Conservation (phyloP, 2,113 vertebrate genomes). For the Ornithorhynchus anatinus region DNA sequence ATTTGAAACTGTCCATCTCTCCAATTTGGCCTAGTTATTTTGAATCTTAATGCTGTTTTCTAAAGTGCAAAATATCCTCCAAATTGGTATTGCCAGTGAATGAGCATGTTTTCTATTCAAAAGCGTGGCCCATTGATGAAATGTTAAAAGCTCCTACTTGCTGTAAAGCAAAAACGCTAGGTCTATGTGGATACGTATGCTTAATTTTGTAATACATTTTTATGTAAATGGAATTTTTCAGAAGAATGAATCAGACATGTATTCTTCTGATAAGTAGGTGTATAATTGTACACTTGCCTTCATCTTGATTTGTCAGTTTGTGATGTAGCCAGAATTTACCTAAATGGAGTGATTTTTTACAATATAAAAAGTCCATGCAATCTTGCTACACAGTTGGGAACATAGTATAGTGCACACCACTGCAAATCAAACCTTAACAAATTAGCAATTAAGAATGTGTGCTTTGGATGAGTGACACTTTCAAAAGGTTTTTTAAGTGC, state of each 20-base stretch:
- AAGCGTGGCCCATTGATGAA: conserved; percentile 2
- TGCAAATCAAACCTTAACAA: conserved; percentile 13
- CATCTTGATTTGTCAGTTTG: not conserved
- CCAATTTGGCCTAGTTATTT: conserved; percentile 13
- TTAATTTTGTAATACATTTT: not conserved
- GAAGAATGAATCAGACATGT: conserved; percentile 7
- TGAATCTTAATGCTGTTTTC: conserved; percentile 18
- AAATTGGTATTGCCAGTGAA: conserved; percentile 4
- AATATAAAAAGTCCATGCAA: not conserved
- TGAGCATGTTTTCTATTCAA: conserved; percentile 1
- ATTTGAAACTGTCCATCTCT: not conserved
- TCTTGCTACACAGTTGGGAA: not conserved
- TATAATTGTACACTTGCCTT: not conserved
- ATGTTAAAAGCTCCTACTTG: not conserved
- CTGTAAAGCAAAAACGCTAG: not conserved
- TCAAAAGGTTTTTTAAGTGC: not conserved
- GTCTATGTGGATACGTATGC: not conserved
- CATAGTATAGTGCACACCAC: not conserved
- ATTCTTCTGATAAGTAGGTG: not conserved
- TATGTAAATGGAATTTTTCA: not conserved
- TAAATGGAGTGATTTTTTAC: not conserved
- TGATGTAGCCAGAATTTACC: not conserved
- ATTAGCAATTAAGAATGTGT: not conserved
- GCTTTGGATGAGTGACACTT: not conserved
- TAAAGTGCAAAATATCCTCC: not conserved